These are phyloP conservation scores for Craterocephalus amniculus DNA, from an alignment of 2,797 vertebrate genomes.

Conservation along the genomic window DNA sequence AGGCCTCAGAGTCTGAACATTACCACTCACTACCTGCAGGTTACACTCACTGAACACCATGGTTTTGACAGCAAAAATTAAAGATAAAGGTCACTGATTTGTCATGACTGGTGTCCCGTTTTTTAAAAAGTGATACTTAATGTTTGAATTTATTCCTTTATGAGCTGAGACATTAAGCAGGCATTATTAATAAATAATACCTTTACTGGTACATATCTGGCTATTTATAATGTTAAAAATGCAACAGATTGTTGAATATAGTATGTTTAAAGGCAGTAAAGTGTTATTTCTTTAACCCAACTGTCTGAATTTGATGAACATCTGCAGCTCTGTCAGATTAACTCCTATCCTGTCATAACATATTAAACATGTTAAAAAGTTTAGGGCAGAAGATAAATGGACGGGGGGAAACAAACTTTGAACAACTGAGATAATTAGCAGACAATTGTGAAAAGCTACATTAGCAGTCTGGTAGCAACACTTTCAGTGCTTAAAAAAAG, in stretches of 20 bases:
- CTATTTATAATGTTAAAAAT: background rate
- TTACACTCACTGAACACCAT: conserved; percentile 8
- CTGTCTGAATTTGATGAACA: no score
- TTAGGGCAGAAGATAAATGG: background rate
- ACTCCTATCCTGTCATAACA: background rate
- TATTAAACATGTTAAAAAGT: background rate
- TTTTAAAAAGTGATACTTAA: background rate
- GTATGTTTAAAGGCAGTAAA: background rate
- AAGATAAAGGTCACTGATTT: background rate
- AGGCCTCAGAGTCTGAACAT: conserved; percentile 22
- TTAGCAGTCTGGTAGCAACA: no score
- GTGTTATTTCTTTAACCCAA: no score
- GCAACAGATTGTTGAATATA: background rate
- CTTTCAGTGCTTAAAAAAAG: no score
- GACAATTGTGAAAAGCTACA: no score
- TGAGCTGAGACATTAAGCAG: background rate
- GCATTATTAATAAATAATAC: background rate
- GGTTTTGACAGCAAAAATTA: background rate
- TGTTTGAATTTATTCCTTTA: background rate
- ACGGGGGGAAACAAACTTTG: background rate
- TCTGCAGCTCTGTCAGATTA: background rate
- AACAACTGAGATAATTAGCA: no score
- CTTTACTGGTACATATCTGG: background rate
- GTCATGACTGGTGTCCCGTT: background rate
- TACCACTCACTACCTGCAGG: conserved; percentile 4